Conservation (phyloP, 64 coral and sea anemone species). For the Montipora foliosa region DNA sequence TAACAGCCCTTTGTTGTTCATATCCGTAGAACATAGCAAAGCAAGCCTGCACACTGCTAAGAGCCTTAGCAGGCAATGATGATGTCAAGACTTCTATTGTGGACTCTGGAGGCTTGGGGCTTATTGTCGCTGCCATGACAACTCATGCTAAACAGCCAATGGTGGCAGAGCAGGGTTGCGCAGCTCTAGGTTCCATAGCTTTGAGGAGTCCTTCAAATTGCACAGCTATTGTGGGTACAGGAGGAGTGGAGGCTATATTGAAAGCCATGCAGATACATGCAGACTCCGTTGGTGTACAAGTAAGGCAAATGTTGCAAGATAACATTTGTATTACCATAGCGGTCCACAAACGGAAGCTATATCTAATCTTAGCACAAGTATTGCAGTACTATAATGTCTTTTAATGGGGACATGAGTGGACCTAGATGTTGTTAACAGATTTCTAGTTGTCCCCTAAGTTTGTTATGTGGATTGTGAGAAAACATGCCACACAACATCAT, state of each 20-base stretch:
- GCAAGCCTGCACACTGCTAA: slow-evolving; percentile 80
- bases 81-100: slow-evolving; percentile 91
- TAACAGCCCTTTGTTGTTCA: neutral
- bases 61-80: slow-evolving; percentile 89
- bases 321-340: too few relatives aligned
- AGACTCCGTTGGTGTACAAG: slow-evolving; percentile 78
- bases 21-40: slow-evolving; percentile 82
- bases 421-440: too few relatives aligned
- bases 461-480: too few relatives aligned
- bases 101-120: slow-evolving; percentile 69
- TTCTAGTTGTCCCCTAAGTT: too few relatives aligned
- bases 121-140: slow-evolving; percentile 86
- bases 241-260: slow-evolving; percentile 78
- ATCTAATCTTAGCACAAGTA: too few relatives aligned
- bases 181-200: slow-evolving; percentile 82
- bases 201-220: slow-evolving; percentile 83
- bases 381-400: too few relatives aligned
- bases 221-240: slow-evolving; percentile 67
- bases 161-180: slow-evolving; percentile 90
- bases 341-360: too few relatives aligned
- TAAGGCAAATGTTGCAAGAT: neutral
- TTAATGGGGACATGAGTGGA: too few relatives aligned
- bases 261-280: slow-evolving; percentile 89
- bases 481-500: too few relatives aligned
- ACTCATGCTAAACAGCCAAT: slow-evolving; percentile 81